Percentiles rank a stretch among this genome's conserved stretches.
Conservation (phyloP, 2,797 vertebrate species). For the Pristis pectinata region DNA sequence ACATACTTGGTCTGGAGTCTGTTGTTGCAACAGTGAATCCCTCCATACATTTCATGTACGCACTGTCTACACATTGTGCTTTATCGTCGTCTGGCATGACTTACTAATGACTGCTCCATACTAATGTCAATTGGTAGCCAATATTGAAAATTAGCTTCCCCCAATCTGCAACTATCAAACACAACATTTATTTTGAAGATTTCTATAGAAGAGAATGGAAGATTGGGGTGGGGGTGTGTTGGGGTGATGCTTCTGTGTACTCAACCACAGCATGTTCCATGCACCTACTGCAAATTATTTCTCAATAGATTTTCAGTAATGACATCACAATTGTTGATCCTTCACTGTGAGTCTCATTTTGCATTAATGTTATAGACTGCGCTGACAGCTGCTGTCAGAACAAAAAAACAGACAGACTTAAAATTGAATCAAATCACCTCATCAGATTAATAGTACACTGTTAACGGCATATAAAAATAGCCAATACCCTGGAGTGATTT, state of each 20-base stretch:
- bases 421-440: constrained; percentile 32
- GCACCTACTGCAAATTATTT: constrained; percentile 14
- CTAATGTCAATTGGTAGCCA: background rate
- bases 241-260: no score
- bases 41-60: background rate
- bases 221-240: background rate
- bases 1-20: background rate
- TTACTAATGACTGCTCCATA: background rate
- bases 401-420: background rate
- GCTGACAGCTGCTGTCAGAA: constrained; percentile 7
- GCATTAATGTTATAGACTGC: constrained; percentile 1
- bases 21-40: constrained; percentile 8
- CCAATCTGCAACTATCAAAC: background rate
- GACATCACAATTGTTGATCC: constrained; percentile 18
- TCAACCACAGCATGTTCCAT: background rate
- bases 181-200: background rate
- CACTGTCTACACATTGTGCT: constrained; percentile 11
- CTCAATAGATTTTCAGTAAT: constrained; percentile 26
- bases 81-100: background rate
- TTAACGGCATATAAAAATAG: constrained; percentile 16
- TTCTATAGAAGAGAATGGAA: background rate
- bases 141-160: background rate
- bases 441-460: constrained; percentile 1
- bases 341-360: background rate
- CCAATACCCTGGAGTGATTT: constrained; percentile 12